Base-by-base conservation (phyloP, 1,140 invertebrate genomes). In the Bilobella aurantiaca region DNA sequence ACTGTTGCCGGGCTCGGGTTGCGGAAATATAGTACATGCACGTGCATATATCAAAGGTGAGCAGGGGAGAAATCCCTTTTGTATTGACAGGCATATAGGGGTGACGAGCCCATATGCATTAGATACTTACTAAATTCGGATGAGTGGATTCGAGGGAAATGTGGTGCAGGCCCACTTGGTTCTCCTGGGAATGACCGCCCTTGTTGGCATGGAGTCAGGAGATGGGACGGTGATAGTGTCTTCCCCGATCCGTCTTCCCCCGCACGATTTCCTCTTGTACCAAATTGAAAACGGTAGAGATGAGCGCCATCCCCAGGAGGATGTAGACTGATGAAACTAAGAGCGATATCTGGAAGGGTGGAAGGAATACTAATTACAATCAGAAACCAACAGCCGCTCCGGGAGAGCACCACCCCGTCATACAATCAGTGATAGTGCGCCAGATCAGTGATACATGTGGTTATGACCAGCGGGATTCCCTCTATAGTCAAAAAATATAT, bases 221-320 rank as follows among this genome's bases (percentile, higher is more conserved):
- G 18, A 72, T 72, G 3, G 70, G 70, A 32, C 67, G 67, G 31
- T 72, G 70, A 32, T 72, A 72, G 21, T 67, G 67, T n/a, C 70
- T 31, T 27, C 74, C n/a, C n/a, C n/a, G n/a, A n/a, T n/a, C 73
- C 14, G 66, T 63, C 29, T 59, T 37, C 16, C 65, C 49, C 14
- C 70, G 64, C n/a, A 89, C 84, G 71, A 95, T 86, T 77, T 96
- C 91, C 73, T 95, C 93, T 78, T 97, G 93, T 66, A 96, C 90
- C 53, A 98, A 80, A 77, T 92, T 94, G 79, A 96, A 96, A 77
- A 93, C 95, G 90, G 96, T 97, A 21, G 93, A 93, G 65, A 97
- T 87, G 61, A 98, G 82, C 3, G 93, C 91, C 84, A 98, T 90
- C 21, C 95, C 95, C 47, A 96, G 84, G 29, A 97, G 80, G 56